Evolutionary conservation across 2,888 invertebrate genomes (phyloP), one percentile per base, ranked within the genome.

Genomic region (Hylaea fasciaria): DNA sequence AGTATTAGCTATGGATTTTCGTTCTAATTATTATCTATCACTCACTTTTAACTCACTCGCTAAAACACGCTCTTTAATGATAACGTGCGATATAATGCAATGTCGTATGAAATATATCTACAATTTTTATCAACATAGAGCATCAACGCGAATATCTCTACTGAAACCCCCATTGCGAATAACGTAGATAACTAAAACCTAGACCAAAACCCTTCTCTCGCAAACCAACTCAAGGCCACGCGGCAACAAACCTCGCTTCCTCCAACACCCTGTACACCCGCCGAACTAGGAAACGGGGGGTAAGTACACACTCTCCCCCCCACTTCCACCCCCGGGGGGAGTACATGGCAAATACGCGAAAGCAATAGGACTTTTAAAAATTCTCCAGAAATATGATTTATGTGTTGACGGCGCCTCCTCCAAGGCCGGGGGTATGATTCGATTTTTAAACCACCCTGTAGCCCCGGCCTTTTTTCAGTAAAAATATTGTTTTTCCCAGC

Each of bases 281-380:
- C 83, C 85, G 89, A 91, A 91, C 91, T 91, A 91, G 91, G 92
- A 91, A 92, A 88, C 90, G 87, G 86, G 91, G 91, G 82, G 91
- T 90, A 91, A 91, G 91, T 91, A 91, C 91, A 91, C 91, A 91
- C 90, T 78, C 74, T 74, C 77, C 77, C 72, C 74, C 74, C 74
- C 74, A 74, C 70, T 73, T 37, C 12, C 78, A 81, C 73, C 71
- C 52, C 22, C 29, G 68, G 82, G 87, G 90, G 91, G 91, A 87
- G 91, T 91, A 92, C 92, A 92, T 92, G 89, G 91, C 92, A 92
- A 92, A 92, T 92, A 92, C 92, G 91, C 92, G 92, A 92, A 92
- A 92, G 92, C 92, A 92, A 92, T 91, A 92, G 92, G 92, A 92
- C 91, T 92, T 92, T 92, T 92, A 92, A 92, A 92, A 92, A 91